Conservation (phyloP, 2,888 invertebrate genomes). For the Drosophila dives region DNA sequence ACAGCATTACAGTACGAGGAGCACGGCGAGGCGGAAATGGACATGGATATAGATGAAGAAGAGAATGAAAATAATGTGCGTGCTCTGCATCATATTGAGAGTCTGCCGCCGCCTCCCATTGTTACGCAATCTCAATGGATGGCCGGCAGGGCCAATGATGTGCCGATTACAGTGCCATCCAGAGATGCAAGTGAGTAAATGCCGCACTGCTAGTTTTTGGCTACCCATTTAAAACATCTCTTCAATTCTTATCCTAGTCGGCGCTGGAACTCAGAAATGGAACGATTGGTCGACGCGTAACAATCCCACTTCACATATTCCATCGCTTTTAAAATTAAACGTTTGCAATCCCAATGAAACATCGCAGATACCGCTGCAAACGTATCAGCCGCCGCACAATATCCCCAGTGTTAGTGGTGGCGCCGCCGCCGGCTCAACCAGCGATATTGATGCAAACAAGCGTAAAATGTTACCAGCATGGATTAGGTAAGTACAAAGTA, state of each 20-base stretch:
- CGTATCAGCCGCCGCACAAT: constrained; percentile 28
- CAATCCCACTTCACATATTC: constrained; percentile 77
- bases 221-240: not conserved
- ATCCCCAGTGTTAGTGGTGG: constrained; percentile 28
- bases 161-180: constrained; percentile 7
- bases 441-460: constrained; percentile 91
- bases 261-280: constrained; percentile 56
- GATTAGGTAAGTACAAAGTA: constrained; percentile 90
- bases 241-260: constrained; percentile 5
- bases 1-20: constrained; percentile 85
- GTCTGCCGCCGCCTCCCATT: constrained; percentile 50
- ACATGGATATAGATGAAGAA: constrained; percentile 91
- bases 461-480: constrained; percentile 97
- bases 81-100: constrained; percentile 19
- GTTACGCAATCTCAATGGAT: constrained; percentile 70
- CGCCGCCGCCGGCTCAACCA: constrained; percentile 25
- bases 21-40: constrained; percentile 95
- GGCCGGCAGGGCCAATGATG: constrained; percentile 17
- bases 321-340: constrained; percentile 79
- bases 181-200: constrained; percentile 43
- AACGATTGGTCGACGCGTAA: constrained; percentile 52
- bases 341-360: constrained; percentile 79
- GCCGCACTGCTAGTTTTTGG: too few species aligned
- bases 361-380: constrained; percentile 40
- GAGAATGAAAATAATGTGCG: constrained; percentile 65